A percentile compares a stretch with the other conserved stretches of the same genome.
phyloP scores from a whole-genome alignment of 1,140 invertebrate genomes.

The Teleogryllus occipitalis region DNA sequence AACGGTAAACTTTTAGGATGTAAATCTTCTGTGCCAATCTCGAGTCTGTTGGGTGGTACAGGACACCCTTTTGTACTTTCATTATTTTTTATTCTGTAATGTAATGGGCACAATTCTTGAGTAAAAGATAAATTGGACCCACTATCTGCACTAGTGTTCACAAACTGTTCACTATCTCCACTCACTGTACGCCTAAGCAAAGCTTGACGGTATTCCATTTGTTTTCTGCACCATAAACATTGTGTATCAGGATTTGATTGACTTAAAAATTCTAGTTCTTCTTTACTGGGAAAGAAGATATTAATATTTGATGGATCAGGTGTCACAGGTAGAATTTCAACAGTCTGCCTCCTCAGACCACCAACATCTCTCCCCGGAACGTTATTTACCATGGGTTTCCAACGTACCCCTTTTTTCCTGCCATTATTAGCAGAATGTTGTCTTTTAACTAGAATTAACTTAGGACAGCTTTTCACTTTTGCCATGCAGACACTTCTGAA shows the following conservation, averaged over 20 bases:
- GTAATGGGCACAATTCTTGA: background rate
- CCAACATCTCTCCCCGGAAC: background rate
- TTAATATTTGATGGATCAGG: background rate
- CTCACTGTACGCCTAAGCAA: background rate
- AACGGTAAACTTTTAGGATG: background rate
- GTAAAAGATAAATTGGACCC: background rate
- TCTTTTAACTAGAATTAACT: background rate
- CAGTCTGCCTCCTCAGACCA: background rate
- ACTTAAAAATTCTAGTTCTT: background rate
- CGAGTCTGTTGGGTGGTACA: background rate
- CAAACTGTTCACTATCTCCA: background rate
- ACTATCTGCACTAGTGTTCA: slow-evolving; percentile 1
- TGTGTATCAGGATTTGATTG: background rate
- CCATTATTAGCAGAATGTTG: background rate
- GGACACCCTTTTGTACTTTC: background rate
- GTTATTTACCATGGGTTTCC: background rate
- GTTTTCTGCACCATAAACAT: background rate
- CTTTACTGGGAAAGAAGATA: background rate
- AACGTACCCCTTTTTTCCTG: background rate
- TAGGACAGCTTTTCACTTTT: background rate
- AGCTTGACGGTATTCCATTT: background rate
- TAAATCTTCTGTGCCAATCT: background rate
- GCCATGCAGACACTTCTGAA: background rate
- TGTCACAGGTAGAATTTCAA: background rate
- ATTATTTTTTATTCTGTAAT: background rate